Percentiles rank a stretch among this genome's conserved stretches.
Evolutionary conservation across 2,797 vertebrate species (phyloP).

Genomic region (Coccyzus lansbergi): DNA sequence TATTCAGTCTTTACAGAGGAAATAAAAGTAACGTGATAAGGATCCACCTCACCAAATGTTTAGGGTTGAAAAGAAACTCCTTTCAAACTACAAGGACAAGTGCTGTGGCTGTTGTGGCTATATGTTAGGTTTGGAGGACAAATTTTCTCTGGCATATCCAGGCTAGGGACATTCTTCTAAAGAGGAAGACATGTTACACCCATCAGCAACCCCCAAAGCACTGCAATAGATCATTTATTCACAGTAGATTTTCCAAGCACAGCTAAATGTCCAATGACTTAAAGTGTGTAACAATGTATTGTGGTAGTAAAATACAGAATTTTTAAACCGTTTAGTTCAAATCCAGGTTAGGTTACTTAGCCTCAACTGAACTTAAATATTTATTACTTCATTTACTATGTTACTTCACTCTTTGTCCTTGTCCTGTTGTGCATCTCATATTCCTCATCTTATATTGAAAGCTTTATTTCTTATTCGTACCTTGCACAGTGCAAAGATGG

Average conservation of each 20-base stretch:
- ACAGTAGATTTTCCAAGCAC: not conserved
- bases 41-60: not conserved
- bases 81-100: not conserved
- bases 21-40: not conserved
- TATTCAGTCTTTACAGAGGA: not conserved
- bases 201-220: not conserved
- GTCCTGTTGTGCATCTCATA: not conserved
- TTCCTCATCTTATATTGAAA: not conserved
- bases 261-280: not conserved
- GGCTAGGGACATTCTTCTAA: not conserved
- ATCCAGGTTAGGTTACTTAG: not conserved
- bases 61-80: not conserved
- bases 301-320: not conserved
- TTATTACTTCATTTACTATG: no score
- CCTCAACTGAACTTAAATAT: not conserved
- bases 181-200: not conserved
- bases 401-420: not conserved
- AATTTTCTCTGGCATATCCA: not conserved
- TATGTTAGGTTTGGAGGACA: fast-evolving
- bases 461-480: not conserved
- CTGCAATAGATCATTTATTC: not conserved
- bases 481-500: not conserved
- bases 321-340: not conserved
- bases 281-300: not conserved
- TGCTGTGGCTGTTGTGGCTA: not conserved